Evolutionary conservation across 2,797 vertebrate species (phyloP).

Genomic region (Paratrypauchen microcephalus): DNA sequence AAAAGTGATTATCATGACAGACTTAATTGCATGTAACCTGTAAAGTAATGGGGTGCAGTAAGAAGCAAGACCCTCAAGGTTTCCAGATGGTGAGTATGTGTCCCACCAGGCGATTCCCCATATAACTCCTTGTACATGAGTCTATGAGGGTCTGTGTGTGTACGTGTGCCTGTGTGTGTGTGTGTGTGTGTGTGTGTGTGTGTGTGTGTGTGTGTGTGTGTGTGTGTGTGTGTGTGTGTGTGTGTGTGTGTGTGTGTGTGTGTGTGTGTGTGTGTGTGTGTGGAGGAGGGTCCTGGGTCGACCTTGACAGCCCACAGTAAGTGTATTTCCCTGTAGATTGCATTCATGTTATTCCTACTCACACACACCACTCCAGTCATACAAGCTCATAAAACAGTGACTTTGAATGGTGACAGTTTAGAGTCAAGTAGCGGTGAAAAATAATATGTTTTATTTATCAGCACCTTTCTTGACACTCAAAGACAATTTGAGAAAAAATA

Average conservation of each 20-base stretch:
- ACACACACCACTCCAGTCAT: conserved; percentile 1
- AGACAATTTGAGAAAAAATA: neutral
- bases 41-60: conserved; percentile 62
- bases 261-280: neutral
- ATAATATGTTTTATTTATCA: neutral
- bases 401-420: neutral
- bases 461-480: neutral
- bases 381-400: conserved; percentile 2
- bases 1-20: too few species aligned
- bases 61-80: conserved; percentile 57
- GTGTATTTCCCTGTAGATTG: conserved; percentile 29
- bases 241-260: conserved; percentile 7
- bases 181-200: too few species aligned
- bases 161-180: neutral
- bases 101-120: conserved; percentile 27
- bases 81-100: conserved; percentile 51
- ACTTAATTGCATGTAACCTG: conserved; percentile 26
- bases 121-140: too few species aligned
- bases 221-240: too few species aligned
- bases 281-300: conserved; percentile 21
- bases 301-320: conserved; percentile 59
- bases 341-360: conserved; percentile 51
- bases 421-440: neutral
- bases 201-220: conserved; percentile 2
- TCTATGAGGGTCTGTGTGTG: neutral